Percentiles rank a stretch among this genome's conserved stretches.
Conservation (phyloP, 1,140 invertebrate genomes). For the Cotesia vestalis region DNA sequence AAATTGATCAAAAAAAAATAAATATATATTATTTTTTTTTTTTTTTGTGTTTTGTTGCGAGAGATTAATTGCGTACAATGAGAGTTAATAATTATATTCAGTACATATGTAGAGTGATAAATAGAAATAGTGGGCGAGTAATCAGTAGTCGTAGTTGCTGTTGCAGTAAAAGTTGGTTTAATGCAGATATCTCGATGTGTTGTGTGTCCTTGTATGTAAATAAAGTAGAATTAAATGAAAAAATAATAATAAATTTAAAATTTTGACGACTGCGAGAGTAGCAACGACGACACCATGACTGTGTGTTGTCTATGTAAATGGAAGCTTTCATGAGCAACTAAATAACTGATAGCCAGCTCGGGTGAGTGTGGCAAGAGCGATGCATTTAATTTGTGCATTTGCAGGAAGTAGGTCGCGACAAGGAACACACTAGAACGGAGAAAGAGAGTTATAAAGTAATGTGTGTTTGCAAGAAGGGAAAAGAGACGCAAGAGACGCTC, state of each 20-base stretch:
- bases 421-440: background rate
- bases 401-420: conserved; percentile 36
- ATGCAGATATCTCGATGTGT: no score
- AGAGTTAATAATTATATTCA: no score
- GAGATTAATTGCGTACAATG: no score
- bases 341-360: conserved; percentile 42
- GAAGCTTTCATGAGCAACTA: conserved; percentile 36
- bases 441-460: conserved; percentile 6
- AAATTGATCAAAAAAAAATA: no score
- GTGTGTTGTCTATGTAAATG: conserved; percentile 40
- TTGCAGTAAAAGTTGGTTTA: no score
- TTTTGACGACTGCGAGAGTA: conserved; percentile 22
- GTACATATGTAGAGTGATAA: no score
- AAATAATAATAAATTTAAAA: conserved; percentile 31
- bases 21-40: no score
- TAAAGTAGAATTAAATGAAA: conserved; percentile 13
- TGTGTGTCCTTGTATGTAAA: no score
- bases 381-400: conserved; percentile 41
- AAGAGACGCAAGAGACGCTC: conserved; percentile 3
- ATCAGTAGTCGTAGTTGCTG: no score
- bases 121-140: no score
- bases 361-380: conserved; percentile 30
- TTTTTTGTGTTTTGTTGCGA: no score
- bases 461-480: conserved; percentile 7
- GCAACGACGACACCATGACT: background rate